Base-by-base conservation (phyloP, 2,113 vertebrate genomes). In the Cebidichthys violaceus region DNA sequence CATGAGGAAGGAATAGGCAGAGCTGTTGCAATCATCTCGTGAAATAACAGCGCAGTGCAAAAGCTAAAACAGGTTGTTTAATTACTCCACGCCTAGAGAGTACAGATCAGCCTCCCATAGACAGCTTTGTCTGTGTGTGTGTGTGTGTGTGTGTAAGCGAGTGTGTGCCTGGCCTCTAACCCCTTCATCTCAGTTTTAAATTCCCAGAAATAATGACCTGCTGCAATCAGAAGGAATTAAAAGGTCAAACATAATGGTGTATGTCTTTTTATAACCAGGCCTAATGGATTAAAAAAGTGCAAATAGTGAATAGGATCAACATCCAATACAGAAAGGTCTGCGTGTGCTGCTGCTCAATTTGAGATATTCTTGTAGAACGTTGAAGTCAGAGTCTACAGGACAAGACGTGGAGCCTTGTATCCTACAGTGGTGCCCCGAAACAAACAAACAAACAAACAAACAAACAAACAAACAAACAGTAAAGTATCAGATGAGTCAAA, bases 51-150 rank as follows among this genome's bases (percentile, higher is more conserved):
- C 79, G 60, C 15, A 64, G 70, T 83, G 52, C 85, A 94, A 92
- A 90, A 94, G 78, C 69, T 81, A 89, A 88, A 81, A 86, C 45
- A 45, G 66, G 67, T n/a, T 37, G 22, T 90, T 91, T 90, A 93
- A 90, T 86, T 87, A 79, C 84, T 69, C 47, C 27, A 29, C 35
- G 71, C 60, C 35, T 57, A 1, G 27, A 80, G 37, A 62, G 75
- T 60, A 62, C 79, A 66, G 72, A 88, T 64, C 86, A 79, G 39
- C 70, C 68, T 68, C 89, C 79, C 65, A 67, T 43, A 59, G 31
- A 17, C 57, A 64, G 65, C 67, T 70, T 73, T n/a, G 62, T 78
- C 29, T 60, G 9, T 22, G 68, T 45, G 9, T 67, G 29, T 22
- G 65, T 59, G 4, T 71, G 68, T 57, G 43, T 57, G 72, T 20